Evolutionary conservation across 2,797 vertebrate species (phyloP).

Genomic region (Synanceia verrucosa): DNA sequence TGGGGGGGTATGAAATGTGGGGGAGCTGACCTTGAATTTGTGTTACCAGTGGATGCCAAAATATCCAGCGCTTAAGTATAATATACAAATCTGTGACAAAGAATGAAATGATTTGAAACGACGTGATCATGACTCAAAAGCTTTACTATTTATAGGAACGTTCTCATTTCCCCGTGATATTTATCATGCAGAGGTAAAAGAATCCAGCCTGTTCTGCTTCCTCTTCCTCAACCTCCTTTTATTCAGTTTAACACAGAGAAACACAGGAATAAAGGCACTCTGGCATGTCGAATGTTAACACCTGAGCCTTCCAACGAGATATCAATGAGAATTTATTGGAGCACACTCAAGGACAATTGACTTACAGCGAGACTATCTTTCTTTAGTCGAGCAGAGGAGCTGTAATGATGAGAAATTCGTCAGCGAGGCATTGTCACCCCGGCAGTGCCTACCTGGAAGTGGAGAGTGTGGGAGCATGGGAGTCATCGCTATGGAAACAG

Average conservation of each 20-base stretch:
- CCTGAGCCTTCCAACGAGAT: conserved; percentile 30
- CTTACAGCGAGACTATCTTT: conserved; percentile 44
- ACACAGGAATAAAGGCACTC: conserved; percentile 19
- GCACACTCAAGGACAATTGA: conserved; percentile 67
- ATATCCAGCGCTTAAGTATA: not conserved
- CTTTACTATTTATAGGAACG: not conserved
- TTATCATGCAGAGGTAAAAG: not conserved
- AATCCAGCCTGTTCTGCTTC: not conserved
- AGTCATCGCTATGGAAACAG: conserved; percentile 86
- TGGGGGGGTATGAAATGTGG: conserved; percentile 39
- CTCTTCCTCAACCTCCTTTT: conserved; percentile 11
- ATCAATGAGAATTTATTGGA: conserved; percentile 57
- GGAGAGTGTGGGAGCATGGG: conserved; percentile 72
- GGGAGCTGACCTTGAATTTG: conserved; percentile 65
- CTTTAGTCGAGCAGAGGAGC: conserved; percentile 54
- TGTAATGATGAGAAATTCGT: conserved; percentile 73
- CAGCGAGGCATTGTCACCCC: conserved; percentile 66
- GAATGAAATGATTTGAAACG: not conserved
- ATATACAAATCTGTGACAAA: not conserved
- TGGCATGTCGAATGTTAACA: conserved; percentile 26
- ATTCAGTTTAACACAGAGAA: conserved; percentile 12
- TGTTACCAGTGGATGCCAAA: conserved; percentile 22
- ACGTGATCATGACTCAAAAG: not conserved
- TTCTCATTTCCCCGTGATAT: conserved; percentile 9
- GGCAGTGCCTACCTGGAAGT: conserved; percentile 76